Base-by-base conservation (phyloP, 2,888 invertebrate genomes). In the Drosophila ezoana region DNA sequence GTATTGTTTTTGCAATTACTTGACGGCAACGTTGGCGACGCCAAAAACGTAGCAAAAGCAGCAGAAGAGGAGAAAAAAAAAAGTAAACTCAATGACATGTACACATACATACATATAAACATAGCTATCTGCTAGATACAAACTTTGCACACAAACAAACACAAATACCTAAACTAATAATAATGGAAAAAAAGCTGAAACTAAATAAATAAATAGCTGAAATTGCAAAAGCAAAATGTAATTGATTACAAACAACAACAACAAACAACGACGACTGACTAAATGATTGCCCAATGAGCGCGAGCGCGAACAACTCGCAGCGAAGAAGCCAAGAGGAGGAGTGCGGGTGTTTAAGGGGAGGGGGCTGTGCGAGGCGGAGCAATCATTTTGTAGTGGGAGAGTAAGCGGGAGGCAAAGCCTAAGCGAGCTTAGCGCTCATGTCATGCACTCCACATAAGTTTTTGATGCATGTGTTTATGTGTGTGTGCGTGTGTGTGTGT, bases 1-100 rank as follows among this genome's bases (percentile, higher is more conserved):
- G 87, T 84, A 87, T 89, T 84, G 89, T 84, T 89, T 87, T 84
- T 85, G 85, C 89, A 87, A 89, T 84, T 89, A 84, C 89, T 84
- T 62, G 64, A 62, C 49, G 47, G 43, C 49, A 52, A 57, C 63
- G 49, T 44, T 56, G 56, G 44, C 72, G 60, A 79, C 64, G 64
- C 76, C 72, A 81, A 81, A 84, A 64, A 38, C 64, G 59, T 67
- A 82, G 68, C 72, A 66, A 70, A 72, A 59, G 56, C 68, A 69
- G 63, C 71, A 72, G 47, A 73, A 71, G 71, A 75, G 65, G 62
- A 48, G 66, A 63, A 66, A 67, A 69, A 47, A 84, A 62, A 85
- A 57, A 65, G 71, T 73, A 79, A 79, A 73, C 72, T 76, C 77
- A 82, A 70, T 83, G 79, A 81, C 82, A 75, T 72, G 61, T 79